Evolutionary conservation across 2,888 invertebrate species (phyloP), one percentile per base, ranked within the genome.

Genomic region (Dorcus hopei): DNA sequence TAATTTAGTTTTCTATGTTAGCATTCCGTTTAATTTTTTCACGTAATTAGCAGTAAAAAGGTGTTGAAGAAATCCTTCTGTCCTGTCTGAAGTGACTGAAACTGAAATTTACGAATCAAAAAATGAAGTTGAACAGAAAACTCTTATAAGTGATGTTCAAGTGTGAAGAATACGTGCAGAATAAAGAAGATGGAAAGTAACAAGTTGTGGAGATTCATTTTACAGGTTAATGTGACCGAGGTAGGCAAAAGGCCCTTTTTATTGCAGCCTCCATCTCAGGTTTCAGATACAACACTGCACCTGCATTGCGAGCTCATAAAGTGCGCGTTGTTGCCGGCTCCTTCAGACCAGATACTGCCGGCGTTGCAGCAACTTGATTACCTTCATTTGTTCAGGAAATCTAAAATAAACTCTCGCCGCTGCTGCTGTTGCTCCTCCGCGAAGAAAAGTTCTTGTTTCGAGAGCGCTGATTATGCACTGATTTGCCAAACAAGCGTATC

Each of bases 371-470:
- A 59, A 64, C 65, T 67, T 63, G 65, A 65, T 66, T 65, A 62
- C 65, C 65, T 66, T 66, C 65, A 62, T 63, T 63, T 59, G 61
- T 63, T 59, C 61, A 62, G 63, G 59, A 65, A 65, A 64, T 66
- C 19, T 50, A 59, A 49, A 55, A 48, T 51, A 42, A 38, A 43
- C 49, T 53, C 54, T 54, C 54, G 57, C 38, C 39, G 11, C 51
- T 33, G 26, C 26, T 33, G 26, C 51, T 33, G 26, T 7, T 33
- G 26, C 26, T 33, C 26, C 26, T 52, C 52, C n/a, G 45, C 16
- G 14, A 45, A 45, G 14, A 45, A 45, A 45, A 45, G 16, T 14
- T 42, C 42, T 42, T 11, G 45, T 11, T 45, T 23, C 45, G 45
- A 45, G 45, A 33, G 6, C 26, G 26, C 26, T 33, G 26, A 33